Evolutionary conservation across 2,113 vertebrate species (phyloP).

Genomic region (Pholis gunnellus): DNA sequence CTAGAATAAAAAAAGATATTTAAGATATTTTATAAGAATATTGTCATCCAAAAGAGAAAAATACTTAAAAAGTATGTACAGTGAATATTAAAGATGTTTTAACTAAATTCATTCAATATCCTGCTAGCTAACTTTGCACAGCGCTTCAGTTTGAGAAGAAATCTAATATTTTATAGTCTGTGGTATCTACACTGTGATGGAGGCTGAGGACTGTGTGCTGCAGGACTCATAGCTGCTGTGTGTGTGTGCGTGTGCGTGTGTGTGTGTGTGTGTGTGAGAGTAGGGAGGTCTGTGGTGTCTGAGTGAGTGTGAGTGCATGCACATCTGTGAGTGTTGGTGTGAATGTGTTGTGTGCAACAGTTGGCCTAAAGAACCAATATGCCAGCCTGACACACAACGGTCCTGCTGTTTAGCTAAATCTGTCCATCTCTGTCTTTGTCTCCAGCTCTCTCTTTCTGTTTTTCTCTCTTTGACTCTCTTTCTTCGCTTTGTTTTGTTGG

Average conservation of each 20-base stretch:
- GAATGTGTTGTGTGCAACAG: slow-evolving; percentile 57
- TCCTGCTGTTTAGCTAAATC: slow-evolving; percentile 61
- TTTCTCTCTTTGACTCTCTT: slow-evolving; percentile 43
- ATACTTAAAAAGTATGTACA: slow-evolving; percentile 72
- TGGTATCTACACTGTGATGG: slow-evolving; percentile 79
- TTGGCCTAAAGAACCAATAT: slow-evolving; percentile 56
- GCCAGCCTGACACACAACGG: slow-evolving; percentile 59
- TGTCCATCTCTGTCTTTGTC: slow-evolving; percentile 54
- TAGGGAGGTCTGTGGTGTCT: slow-evolving; percentile 14
- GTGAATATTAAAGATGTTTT: slow-evolving; percentile 72
- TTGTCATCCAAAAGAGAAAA: slow-evolving; percentile 51
- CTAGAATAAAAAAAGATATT: slow-evolving; percentile 57
- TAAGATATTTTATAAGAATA: slow-evolving; percentile 72
- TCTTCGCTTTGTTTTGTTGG: slow-evolving; percentile 61
- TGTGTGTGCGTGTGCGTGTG: slow-evolving; percentile 8
- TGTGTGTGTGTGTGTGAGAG: slow-evolving; percentile 16
- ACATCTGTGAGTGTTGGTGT: slow-evolving; percentile 32
- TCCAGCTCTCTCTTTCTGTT: slow-evolving; percentile 45
- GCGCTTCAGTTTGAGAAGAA: slow-evolving; percentile 67
- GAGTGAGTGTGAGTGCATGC: slow-evolving; percentile 45
- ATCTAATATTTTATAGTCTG: slow-evolving; percentile 74
- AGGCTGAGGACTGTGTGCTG: slow-evolving; percentile 64
- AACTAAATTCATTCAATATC: slow-evolving; percentile 56
- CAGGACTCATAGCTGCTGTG: slow-evolving; percentile 62
- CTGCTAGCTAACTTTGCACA: slow-evolving; percentile 80